phyloP scores from a whole-genome alignment of 1,140 invertebrate species.

The Drosophila ogumai region DNA sequence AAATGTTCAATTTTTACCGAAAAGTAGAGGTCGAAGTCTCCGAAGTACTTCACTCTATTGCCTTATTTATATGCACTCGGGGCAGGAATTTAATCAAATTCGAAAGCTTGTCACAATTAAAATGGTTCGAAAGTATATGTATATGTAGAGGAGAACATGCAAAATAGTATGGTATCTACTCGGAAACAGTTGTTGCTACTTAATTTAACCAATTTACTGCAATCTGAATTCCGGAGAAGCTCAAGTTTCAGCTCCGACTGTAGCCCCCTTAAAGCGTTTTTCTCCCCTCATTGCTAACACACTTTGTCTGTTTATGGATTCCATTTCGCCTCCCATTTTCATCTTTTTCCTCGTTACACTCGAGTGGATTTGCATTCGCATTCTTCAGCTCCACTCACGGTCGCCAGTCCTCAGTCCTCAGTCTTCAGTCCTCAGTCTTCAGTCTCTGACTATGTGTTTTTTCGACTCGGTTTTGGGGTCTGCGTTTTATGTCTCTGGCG shows the following conservation, averaged over 20 bases:
- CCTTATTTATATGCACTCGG: not conserved
- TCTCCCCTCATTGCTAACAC: not conserved
- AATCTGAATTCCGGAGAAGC: slow-evolving; percentile 1
- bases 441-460: slow-evolving; percentile 1
- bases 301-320: slow-evolving; percentile 60
- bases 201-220: slow-evolving; percentile 25
- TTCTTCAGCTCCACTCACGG: slow-evolving; percentile 10
- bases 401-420: not conserved
- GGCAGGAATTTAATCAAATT: slow-evolving; percentile 11
- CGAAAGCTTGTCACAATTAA: not conserved
- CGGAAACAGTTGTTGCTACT: not conserved
- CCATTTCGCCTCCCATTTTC: slow-evolving; percentile 41
- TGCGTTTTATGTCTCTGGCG: slow-evolving; percentile 49
- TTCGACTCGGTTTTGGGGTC: slow-evolving; percentile 17
- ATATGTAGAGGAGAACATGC: too few relatives aligned
- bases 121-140: not conserved
- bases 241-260: not conserved
- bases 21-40: slow-evolving; percentile 17
- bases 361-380: slow-evolving; percentile 45
- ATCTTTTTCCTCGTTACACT: slow-evolving; percentile 20
- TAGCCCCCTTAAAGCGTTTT: not conserved
- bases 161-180: too few relatives aligned
- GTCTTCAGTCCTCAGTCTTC: slow-evolving; percentile 2
- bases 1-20: slow-evolving; percentile 25
- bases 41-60: slow-evolving; percentile 16